Evolutionary conservation across 2,888 invertebrate species (phyloP), one percentile per base, ranked within the genome.

Genomic region (Idaea aversata): DNA sequence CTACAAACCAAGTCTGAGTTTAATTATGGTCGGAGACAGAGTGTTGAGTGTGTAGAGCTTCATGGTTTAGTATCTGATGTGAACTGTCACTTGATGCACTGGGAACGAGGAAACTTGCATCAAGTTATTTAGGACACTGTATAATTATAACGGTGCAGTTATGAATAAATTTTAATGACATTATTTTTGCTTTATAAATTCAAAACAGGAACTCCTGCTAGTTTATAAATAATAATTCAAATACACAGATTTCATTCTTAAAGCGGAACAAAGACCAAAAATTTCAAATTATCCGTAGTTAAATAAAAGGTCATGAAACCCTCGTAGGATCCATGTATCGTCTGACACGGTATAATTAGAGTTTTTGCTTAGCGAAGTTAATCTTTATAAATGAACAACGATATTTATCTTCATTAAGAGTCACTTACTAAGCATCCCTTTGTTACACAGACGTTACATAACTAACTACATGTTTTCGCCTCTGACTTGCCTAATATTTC

Each of bases 321-420:
- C 25, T 25, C 25, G 25, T 47, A 47, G 47, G 7, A 47, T 47
- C 47, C 47, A 47, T 80, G 77, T 79, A 83, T 73, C 75, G 72
- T 67, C 77, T 76, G 79, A 79, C 81, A 74, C 5, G 72, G 80
- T 82, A 80, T 82, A 86, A 85, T 84, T 84, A 81, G 81, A 83
- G 75, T 88, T 88, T 88, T 86, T 85, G 85, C 84, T 83, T 80
- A 80, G 77, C 81, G 82, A 87, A 86, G 87, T 88, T 90, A 88
- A 90, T 91, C 86, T 82, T 81, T 88, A 88, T 88, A 88, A 91
- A 91, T 87, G 87, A 90, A 88, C 88, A 86, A 79, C 83, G 78
- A 83, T 89, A 93, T 93, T 92, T 90, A 91, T 93, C 92, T 92
- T 93, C 92, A 92, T 93, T 92, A 92, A 84, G 85, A 88, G 86